Evolutionary conservation across 2,888 invertebrate species (phyloP), one percentile per base, ranked within the genome.

Genomic region (Tinea pellionella): DNA sequence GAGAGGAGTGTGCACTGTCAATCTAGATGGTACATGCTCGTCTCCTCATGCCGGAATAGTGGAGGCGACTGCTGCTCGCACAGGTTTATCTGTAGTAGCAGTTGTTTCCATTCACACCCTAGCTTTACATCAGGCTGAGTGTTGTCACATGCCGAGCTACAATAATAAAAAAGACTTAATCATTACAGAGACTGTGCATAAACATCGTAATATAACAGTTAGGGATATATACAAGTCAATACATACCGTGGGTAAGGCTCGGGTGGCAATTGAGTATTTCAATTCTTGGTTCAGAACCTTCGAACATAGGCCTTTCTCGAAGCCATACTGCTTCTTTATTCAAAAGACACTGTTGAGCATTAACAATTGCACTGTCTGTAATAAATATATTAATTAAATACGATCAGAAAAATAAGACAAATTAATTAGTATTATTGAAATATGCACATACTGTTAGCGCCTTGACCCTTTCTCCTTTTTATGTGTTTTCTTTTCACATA

Each of bases 261-360:
- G 85, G 85, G 63, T 86, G 83, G 62, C 84, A 85, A 64, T 83
- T 85, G 56, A 87, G 69, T 65, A 85, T 85, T 74, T 87, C 86
- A 69, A 85, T 83, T 65, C 84, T 71, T 24, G 84, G 84, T 68
- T 86, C 86, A 6, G 81, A 77, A n/a, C 82, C 78, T 69, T 86
- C 85, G 67, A 80, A 85, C 57, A 79, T 69, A 56, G 84, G 78
- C 58, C 86, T 72, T 67, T 87, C 86, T 61, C 86, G 71, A 60
- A 86, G 69, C 86, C 86, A 87, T 24, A 84, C 85, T 0, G 86
- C 85, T 70, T 87, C 86, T 69, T 87, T 87, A 12, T 83, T 83
- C 61, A 87, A 67, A 60, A 87, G 73, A 68, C 86, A 87, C 68
- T 87, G 83, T 64, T 84, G 86, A 61, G 86, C 78, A 67, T 85